A percentile compares a stretch with the other conserved stretches of the same genome.
Conservation (phyloP, 2,888 invertebrate genomes). For the Tetheella fluctuosa region DNA sequence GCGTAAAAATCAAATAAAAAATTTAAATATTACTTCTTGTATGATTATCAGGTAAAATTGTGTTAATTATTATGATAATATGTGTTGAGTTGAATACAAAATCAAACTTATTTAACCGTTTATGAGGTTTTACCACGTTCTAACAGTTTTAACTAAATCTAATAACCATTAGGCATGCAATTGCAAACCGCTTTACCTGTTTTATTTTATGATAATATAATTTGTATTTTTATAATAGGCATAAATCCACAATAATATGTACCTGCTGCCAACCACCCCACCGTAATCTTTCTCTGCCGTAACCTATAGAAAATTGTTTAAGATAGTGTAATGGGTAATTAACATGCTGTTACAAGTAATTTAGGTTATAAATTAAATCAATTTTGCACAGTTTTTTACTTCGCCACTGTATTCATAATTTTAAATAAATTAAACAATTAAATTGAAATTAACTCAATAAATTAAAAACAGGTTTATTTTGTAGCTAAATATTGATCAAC, state of each 20-base stretch:
- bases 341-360: constrained; percentile 36
- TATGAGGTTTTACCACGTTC: constrained; percentile 38
- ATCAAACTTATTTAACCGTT: constrained; percentile 22
- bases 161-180: constrained; percentile 63
- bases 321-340: constrained; percentile 54
- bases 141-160: constrained; percentile 53
- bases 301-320: constrained; percentile 46
- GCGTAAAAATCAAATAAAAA: too few species aligned
- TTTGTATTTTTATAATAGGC: constrained; percentile 56
- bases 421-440: too few species aligned
- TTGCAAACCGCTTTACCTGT: constrained; percentile 42
- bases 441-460: too few species aligned
- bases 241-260: constrained; percentile 46
- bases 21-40: too few species aligned
- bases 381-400: background rate
- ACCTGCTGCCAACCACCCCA: too few species aligned
- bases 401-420: background rate
- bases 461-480: too few species aligned
- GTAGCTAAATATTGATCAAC: too few species aligned
- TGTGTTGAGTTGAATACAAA: background rate
- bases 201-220: constrained; percentile 51
- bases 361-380: constrained; percentile 13
- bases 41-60: too few species aligned
- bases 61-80: background rate
- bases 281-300: too few species aligned